phyloP scores from a whole-genome alignment of 1,140 invertebrate genomes.

The Spodoptera litura region DNA sequence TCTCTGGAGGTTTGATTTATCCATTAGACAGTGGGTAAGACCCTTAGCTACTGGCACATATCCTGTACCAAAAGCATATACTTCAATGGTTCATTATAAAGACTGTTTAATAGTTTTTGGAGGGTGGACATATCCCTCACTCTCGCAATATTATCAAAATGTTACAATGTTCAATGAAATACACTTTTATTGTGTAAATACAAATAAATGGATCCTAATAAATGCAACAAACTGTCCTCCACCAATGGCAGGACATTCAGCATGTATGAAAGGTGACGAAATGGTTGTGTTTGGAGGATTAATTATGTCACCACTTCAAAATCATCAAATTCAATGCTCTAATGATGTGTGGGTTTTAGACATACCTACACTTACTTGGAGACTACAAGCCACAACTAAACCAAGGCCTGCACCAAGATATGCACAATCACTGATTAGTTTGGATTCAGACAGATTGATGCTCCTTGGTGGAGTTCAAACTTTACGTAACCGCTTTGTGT shows the following conservation, averaged over 20 bases:
- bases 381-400: conserved; percentile 89
- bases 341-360: conserved; percentile 97
- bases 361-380: conserved; percentile 92
- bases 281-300: conserved; percentile 97
- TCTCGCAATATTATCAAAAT: conserved; percentile 95
- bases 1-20: conserved; percentile 97
- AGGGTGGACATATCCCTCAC: conserved; percentile 97
- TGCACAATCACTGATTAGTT: conserved; percentile 94
- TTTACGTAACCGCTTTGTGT: conserved; percentile 85
- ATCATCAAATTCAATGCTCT: conserved; percentile 88
- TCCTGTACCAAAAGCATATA: conserved; percentile 98
- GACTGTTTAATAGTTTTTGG: conserved; percentile 96
- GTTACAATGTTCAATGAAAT: conserved; percentile 97
- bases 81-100: conserved; percentile 95
- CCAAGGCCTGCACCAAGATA: conserved; percentile 93
- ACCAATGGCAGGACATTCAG: conserved; percentile 97
- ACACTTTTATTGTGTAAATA: conserved; percentile 94
- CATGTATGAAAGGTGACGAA: conserved; percentile 93
- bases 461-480: conserved; percentile 90
- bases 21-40: conserved; percentile 93
- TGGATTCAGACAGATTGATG: conserved; percentile 90
- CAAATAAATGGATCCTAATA: conserved; percentile 94
- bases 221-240: conserved; percentile 89
- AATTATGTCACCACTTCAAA: conserved; percentile 76
- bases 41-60: conserved; percentile 94